Percentiles rank a stretch among this genome's conserved stretches.
Conservation (phyloP, 2,113 vertebrate species). For the Probosciger aterrimus region DNA sequence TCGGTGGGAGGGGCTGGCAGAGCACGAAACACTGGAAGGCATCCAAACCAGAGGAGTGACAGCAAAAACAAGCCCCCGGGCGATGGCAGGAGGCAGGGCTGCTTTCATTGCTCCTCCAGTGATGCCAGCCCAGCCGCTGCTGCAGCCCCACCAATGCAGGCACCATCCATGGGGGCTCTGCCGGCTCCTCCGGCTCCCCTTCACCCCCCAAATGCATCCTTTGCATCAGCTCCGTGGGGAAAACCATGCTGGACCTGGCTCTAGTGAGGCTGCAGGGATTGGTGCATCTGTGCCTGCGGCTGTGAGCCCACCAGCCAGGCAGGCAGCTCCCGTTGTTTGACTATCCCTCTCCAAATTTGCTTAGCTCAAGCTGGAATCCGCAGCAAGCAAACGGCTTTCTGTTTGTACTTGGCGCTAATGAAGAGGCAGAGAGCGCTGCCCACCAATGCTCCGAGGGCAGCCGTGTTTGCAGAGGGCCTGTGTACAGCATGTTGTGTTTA, state of each 20-base stretch:
- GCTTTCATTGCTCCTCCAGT: neutral
- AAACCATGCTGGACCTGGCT: neutral
- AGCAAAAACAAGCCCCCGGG: neutral
- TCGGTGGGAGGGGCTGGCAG: neutral
- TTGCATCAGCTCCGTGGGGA: rapidly evolving
- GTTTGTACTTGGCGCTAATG: conserved; percentile 63
- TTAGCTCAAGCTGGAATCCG: conserved; percentile 27
- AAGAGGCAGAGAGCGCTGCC: conserved; percentile 44
- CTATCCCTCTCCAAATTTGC: conserved; percentile 67
- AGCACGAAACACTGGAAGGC: neutral
- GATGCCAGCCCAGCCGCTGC: neutral
- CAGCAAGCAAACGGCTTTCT: conserved; percentile 59
- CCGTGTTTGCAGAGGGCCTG: conserved; percentile 51
- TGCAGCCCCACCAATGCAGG: neutral
- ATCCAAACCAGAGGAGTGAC: neutral
- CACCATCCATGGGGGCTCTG: neutral
- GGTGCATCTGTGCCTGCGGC: conserved; percentile 16
- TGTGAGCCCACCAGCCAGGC: conserved; percentile 34
- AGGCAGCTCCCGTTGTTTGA: conserved; percentile 61
- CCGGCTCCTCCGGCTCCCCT: neutral
- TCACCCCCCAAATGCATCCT: neutral
- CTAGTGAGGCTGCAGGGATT: too few species aligned
- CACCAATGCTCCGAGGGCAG: neutral
- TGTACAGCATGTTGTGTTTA: neutral
- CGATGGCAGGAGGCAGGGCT: neutral